Conservation (phyloP, 2,888 invertebrate species). For the Nebria salina region DNA sequence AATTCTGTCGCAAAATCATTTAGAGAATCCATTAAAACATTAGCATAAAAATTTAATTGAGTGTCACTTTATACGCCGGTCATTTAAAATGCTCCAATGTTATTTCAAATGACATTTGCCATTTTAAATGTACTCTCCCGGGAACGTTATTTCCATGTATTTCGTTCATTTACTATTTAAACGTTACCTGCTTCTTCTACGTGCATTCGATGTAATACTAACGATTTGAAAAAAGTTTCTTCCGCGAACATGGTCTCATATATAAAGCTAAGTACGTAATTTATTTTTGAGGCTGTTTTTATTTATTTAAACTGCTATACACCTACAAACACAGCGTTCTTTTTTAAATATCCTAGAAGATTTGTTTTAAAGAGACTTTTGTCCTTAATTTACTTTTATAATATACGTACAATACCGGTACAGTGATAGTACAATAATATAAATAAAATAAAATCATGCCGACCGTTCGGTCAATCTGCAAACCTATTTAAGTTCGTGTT, state of each 20-base stretch:
- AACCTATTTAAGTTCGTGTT: slow-evolving; percentile 36
- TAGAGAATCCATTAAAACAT: background rate
- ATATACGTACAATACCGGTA: background rate
- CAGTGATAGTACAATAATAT: background rate
- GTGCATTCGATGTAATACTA: background rate
- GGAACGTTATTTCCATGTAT: background rate
- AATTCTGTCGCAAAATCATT: background rate
- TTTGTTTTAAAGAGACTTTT: no score
- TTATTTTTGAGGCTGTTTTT: no score
- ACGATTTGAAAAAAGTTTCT: background rate
- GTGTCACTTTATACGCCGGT: background rate
- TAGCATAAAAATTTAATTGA: background rate
- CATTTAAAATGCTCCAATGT: background rate
- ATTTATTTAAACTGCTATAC: no score
- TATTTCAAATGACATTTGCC: background rate
- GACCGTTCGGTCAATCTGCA: slow-evolving; percentile 20
- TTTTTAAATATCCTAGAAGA: no score
- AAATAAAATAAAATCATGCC: background rate
- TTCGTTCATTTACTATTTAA: background rate
- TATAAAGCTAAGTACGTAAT: no score
- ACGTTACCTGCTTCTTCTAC: background rate
- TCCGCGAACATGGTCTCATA: background rate
- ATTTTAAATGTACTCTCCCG: background rate
- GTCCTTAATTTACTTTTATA: no score
- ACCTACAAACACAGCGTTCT: no score